These are phyloP conservation scores for Entelurus aequoreus DNA, from an alignment of 2,113 vertebrate species.

Conservation along the genomic window DNA sequence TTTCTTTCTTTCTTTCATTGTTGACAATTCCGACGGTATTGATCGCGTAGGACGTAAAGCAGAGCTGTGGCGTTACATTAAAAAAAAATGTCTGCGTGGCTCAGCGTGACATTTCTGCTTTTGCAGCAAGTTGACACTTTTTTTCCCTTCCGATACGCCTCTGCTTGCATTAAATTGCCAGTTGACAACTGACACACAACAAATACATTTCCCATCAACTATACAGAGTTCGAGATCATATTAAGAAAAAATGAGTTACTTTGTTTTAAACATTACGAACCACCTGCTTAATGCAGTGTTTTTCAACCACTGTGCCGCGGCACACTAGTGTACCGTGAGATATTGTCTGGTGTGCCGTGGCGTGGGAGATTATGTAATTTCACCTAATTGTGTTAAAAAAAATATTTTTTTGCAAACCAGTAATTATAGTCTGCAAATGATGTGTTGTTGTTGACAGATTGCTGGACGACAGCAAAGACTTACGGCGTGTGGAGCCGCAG, in stretches of 20 bases:
- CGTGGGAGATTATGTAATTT: too few relatives aligned
- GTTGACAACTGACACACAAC: neutral
- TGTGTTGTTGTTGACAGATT: too few relatives aligned
- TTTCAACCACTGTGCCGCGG: too few relatives aligned
- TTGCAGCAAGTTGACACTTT: conserved; percentile 50
- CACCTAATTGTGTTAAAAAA: too few relatives aligned
- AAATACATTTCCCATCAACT: neutral
- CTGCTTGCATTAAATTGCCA: conserved; percentile 11
- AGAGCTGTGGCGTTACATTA: neutral
- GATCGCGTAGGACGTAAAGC: conserved; percentile 2
- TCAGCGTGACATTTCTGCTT: conserved; percentile 11
- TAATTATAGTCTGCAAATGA: too few relatives aligned
- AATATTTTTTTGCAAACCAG: too few relatives aligned
- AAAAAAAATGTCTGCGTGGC: conserved; percentile 16
- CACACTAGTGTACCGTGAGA: too few relatives aligned
- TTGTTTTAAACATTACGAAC: neutral
- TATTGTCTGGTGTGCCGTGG: too few relatives aligned
- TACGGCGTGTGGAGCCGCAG: too few relatives aligned
- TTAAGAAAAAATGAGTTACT: neutral
- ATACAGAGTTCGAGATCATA: neutral
- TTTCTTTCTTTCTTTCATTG: neutral
- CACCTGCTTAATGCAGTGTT: neutral
- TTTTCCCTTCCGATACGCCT: conserved; percentile 17
- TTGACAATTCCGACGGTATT: neutral
- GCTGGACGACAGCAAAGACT: too few relatives aligned